Conservation (phyloP, 2,888 invertebrate species). For the Carpatolechia fugitivella region DNA sequence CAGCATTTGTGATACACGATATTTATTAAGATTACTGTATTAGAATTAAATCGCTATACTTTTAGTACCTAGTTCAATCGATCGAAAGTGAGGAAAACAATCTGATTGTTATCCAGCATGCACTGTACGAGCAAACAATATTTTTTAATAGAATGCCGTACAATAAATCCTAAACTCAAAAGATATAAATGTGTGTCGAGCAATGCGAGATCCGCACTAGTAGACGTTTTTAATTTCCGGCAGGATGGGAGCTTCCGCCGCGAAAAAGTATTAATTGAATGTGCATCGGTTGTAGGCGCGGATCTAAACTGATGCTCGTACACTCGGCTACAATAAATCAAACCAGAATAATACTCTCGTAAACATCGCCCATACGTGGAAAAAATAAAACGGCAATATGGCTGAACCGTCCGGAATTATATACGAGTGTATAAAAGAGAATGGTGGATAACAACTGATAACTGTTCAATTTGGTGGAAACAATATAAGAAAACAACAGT, state of each 20-base stretch:
- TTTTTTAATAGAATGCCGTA: slow-evolving; percentile 17
- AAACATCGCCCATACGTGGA: slow-evolving; percentile 8
- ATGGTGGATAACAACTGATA: neutral
- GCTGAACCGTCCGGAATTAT: neutral
- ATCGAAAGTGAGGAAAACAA: no score
- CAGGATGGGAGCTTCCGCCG: slow-evolving; percentile 55
- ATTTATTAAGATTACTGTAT: no score
- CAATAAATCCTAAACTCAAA: slow-evolving; percentile 24
- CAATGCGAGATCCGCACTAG: slow-evolving; percentile 13
- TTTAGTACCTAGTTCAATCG: no score
- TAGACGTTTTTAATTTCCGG: slow-evolving; percentile 75
- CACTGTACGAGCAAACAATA: slow-evolving; percentile 12
- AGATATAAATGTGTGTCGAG: slow-evolving; percentile 19
- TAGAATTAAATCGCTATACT: no score
- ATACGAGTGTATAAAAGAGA: slow-evolving; percentile 5
- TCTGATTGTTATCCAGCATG: slow-evolving; percentile 11
- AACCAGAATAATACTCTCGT: slow-evolving; percentile 15
- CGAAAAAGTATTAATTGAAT: slow-evolving; percentile 72
- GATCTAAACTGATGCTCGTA: slow-evolving; percentile 24
- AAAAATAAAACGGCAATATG: slow-evolving; percentile 10
- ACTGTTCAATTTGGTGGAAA: neutral
- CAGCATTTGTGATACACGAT: no score
- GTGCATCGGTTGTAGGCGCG: slow-evolving; percentile 39
- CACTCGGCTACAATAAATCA: slow-evolving; percentile 16
- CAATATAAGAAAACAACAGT: neutral